Percentiles rank a stretch among this genome's conserved stretches.
Conservation (phyloP, 1,140 invertebrate species). For the Papilio polytes region DNA sequence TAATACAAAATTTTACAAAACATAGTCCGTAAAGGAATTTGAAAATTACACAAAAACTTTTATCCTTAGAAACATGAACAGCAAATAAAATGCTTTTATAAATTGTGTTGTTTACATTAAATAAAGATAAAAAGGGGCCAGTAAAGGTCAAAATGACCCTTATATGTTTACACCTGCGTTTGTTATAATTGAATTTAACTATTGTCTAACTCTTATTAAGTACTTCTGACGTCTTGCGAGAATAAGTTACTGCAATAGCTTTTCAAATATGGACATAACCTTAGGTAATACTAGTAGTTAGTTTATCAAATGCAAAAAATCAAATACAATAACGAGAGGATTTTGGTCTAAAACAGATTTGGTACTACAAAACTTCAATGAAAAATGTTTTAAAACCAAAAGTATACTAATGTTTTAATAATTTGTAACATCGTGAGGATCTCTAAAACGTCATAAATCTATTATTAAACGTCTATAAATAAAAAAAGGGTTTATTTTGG, state of each 20-base stretch:
- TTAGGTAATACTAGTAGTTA: too few species aligned
- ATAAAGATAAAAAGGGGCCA: neutral
- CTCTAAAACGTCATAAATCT: neutral
- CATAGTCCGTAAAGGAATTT: too few species aligned
- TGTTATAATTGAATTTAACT: neutral
- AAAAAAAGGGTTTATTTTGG: constrained; percentile 31
- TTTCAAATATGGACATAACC: neutral
- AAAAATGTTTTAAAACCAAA: too few species aligned
- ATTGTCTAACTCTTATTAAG: neutral
- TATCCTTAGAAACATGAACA: too few species aligned
- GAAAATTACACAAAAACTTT: neutral
- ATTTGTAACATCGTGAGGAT: neutral
- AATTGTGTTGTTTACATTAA: neutral
- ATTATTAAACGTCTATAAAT: constrained; percentile 24
- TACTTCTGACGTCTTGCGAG: neutral
- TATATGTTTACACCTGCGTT: neutral
- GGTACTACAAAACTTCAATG: too few species aligned
- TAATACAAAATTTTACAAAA: too few species aligned
- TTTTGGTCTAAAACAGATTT: too few species aligned
- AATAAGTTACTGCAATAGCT: neutral
- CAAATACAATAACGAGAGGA: too few species aligned
- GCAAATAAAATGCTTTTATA: too few species aligned
- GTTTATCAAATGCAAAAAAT: too few species aligned
- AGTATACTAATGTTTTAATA: too few species aligned
- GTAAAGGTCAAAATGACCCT: neutral